A percentile compares a stretch with the other conserved stretches of the same genome.
phyloP scores from a whole-genome alignment of 1,140 invertebrate species.

The Apis cerana region DNA sequence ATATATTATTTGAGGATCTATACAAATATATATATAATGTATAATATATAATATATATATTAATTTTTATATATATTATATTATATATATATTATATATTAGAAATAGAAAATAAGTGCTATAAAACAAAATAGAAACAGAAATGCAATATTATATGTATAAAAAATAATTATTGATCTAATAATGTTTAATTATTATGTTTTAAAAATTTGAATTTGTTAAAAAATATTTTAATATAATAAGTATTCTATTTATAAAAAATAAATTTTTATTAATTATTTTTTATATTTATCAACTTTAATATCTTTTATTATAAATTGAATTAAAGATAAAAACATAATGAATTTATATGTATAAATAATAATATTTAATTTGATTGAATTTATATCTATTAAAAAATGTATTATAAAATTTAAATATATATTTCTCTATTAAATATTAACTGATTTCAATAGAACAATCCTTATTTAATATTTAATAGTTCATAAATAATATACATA shows the following conservation, averaged over 20 bases:
- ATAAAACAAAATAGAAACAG: constrained; percentile 35
- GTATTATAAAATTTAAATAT: too few species aligned
- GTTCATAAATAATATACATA: not conserved
- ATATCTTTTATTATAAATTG: not conserved
- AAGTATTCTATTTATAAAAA: not conserved
- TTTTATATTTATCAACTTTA: too few species aligned
- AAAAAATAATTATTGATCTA: not conserved
- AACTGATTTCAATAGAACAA: not conserved
- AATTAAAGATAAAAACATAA: not conserved
- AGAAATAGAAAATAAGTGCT: constrained; percentile 4
- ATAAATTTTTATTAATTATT: not conserved
- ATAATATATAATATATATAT: too few species aligned
- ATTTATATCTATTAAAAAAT: not conserved
- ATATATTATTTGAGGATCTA: not conserved
- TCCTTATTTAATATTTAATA: not conserved
- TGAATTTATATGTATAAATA: not conserved
- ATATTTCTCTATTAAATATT: not conserved
- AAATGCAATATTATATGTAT: constrained; percentile 11
- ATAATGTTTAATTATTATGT: not conserved
- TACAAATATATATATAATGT: too few species aligned
- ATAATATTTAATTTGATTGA: not conserved
- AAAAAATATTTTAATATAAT: not conserved
- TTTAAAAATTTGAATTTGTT: constrained; percentile 16
- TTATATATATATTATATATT: not conserved
- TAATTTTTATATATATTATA: too few species aligned